These are phyloP conservation scores for Mastomys natalensis DNA, from an alignment of 2,113 vertebrate species.

Conservation along the genomic window DNA sequence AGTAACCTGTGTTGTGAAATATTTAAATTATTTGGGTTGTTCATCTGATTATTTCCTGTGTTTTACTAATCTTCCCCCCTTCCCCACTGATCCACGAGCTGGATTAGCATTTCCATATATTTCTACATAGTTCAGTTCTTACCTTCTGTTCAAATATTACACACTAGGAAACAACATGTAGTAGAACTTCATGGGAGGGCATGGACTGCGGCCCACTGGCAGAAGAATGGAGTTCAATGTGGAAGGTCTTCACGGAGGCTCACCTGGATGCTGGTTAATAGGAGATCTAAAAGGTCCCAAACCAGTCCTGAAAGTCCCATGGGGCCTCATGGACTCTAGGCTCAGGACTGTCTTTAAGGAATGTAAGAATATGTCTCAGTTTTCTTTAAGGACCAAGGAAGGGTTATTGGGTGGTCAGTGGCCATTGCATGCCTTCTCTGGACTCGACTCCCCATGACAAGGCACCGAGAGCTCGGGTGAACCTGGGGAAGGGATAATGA, in stretches of 20 bases:
- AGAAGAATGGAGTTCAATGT: not conserved
- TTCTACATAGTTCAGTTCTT: not conserved
- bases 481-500: not conserved
- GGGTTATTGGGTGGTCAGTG: not conserved
- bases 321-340: not conserved
- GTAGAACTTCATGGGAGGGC: not conserved
- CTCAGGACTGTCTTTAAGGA: not conserved
- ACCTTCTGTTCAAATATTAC: not conserved
- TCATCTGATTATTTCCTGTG: constrained; percentile 6
- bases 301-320: not conserved
- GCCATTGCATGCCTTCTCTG: not conserved
- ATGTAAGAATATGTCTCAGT: not conserved
- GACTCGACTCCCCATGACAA: not conserved
- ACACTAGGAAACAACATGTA: not conserved
- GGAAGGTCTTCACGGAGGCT: not conserved
- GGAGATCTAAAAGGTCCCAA: not conserved
- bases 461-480: not conserved
- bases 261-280: not conserved
- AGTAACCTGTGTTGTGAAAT: not conserved
- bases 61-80: not conserved
- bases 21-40: not conserved
- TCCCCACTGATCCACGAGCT: not conserved
- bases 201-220: not conserved
- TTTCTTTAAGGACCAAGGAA: not conserved
- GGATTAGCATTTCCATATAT: not conserved